Percentiles rank a stretch among this genome's conserved stretches.
These are phyloP conservation scores for Benitochromis conjunctus DNA, from an alignment of 2,113 vertebrate species.

Conservation along the genomic window DNA sequence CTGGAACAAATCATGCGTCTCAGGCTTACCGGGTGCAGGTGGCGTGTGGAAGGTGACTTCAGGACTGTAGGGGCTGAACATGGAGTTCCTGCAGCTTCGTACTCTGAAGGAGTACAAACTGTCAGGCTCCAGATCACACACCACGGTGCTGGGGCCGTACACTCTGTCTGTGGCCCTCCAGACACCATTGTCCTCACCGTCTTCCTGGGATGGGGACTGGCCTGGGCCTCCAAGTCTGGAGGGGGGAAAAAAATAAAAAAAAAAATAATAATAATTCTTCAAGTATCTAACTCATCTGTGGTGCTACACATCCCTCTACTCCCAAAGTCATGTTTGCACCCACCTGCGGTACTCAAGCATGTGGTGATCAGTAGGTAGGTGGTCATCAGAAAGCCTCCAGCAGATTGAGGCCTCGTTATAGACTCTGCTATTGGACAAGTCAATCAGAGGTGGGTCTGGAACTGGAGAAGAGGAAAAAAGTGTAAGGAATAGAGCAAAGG, in stretches of 20 bases:
- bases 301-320: neutral
- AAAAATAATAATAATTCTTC: neutral
- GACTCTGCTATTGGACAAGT: slow-evolving; percentile 80
- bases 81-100: slow-evolving; percentile 79
- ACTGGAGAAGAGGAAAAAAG: slow-evolving; percentile 64
- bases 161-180: slow-evolving; percentile 80
- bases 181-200: slow-evolving; percentile 67
- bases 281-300: neutral
- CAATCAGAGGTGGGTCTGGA: slow-evolving; percentile 87
- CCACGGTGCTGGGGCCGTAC: slow-evolving; percentile 74
- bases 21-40: slow-evolving; percentile 84
- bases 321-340: neutral
- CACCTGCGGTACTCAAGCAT: slow-evolving; percentile 86
- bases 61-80: slow-evolving; percentile 84
- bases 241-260: too few relatives aligned
- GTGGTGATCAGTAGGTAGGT: slow-evolving; percentile 81
- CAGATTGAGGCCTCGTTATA: slow-evolving; percentile 87
- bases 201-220: slow-evolving; percentile 44
- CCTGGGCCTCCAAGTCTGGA: neutral
- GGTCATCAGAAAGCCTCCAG: slow-evolving; percentile 83
- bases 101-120: slow-evolving; percentile 86
- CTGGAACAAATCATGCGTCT: accelerated
- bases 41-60: slow-evolving; percentile 85
- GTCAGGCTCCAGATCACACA: slow-evolving; percentile 79
- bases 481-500: neutral